Conservation (phyloP, 2,888 invertebrate genomes). For the Hydrotaea cyrtoneurina region DNA sequence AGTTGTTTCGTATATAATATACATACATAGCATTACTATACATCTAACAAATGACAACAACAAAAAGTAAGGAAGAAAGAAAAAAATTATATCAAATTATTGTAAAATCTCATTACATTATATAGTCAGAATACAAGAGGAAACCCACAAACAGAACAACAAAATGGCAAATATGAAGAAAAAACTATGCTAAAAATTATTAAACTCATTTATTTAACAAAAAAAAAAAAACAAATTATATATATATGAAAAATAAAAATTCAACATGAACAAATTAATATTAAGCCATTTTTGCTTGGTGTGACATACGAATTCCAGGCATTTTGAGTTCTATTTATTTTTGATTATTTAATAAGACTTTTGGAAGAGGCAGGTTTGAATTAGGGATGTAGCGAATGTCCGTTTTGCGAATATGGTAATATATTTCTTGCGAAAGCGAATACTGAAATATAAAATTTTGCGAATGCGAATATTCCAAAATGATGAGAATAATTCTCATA, state of each 20-base stretch:
- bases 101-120: constrained; percentile 62
- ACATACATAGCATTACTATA: constrained; percentile 4
- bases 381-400: too few species aligned
- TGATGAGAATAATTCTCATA: too few species aligned
- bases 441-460: background rate
- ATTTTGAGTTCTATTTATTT: too few species aligned
- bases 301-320: too few species aligned
- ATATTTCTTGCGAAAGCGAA: too few species aligned
- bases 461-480: too few species aligned
- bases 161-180: constrained; percentile 52
- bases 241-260: constrained; percentile 55
- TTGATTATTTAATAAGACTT: too few species aligned
- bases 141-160: constrained; percentile 39
- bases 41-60: constrained; percentile 6
- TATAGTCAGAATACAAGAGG: constrained; percentile 14
- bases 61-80: background rate
- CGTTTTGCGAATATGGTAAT: too few species aligned
- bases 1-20: constrained; percentile 54
- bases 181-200: constrained; percentile 55
- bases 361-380: too few species aligned
- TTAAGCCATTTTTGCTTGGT: too few species aligned
- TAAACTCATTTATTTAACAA: constrained; percentile 66
- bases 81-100: constrained; percentile 15
- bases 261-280: constrained; percentile 29
- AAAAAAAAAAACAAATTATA: constrained; percentile 56